A percentile compares a stretch with the other conserved stretches of the same genome.
These are phyloP conservation scores for Trypoxylon attenuatum DNA, from an alignment of 2,888 invertebrate species.

Conservation along the genomic window DNA sequence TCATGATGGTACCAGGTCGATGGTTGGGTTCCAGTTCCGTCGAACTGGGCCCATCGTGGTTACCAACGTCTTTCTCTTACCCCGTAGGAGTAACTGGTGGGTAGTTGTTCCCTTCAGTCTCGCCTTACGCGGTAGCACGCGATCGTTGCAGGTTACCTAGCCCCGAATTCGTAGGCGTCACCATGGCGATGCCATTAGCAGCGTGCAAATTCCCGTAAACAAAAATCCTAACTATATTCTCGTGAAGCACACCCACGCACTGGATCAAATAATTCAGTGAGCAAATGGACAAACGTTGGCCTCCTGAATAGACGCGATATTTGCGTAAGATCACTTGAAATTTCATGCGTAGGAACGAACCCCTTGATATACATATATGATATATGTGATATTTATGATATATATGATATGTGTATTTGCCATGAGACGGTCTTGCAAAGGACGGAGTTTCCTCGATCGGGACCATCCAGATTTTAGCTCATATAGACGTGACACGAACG, in stretches of 20 bases:
- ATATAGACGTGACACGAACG: no score
- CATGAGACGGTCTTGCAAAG: no score
- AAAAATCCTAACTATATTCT: constrained; percentile 48
- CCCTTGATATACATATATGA: no score
- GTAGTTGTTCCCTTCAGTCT: constrained; percentile 49
- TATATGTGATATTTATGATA: no score
- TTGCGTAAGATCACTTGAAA: constrained; percentile 24
- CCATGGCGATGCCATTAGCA: constrained; percentile 57
- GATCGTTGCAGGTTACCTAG: constrained; percentile 56
- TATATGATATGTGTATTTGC: no score
- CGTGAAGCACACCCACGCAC: constrained; percentile 34
- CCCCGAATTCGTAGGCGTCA: constrained; percentile 51
- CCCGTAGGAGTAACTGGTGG: constrained; percentile 54
- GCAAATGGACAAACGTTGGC: constrained; percentile 34
- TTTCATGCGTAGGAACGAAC: constrained; percentile 28
- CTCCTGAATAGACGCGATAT: constrained; percentile 29
- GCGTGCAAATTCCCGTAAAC: constrained; percentile 49
- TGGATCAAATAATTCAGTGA: constrained; percentile 43
- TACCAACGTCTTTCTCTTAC: constrained; percentile 27
- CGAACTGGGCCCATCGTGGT: constrained; percentile 1
- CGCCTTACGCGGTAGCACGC: constrained; percentile 59
- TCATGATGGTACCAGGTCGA: no score
- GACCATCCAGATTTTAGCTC: no score
- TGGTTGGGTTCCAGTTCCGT: no score
- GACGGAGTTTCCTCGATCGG: no score